These are phyloP conservation scores for Mactra quadrangularis DNA, from an alignment of 1,140 invertebrate genomes.

Conservation along the genomic window DNA sequence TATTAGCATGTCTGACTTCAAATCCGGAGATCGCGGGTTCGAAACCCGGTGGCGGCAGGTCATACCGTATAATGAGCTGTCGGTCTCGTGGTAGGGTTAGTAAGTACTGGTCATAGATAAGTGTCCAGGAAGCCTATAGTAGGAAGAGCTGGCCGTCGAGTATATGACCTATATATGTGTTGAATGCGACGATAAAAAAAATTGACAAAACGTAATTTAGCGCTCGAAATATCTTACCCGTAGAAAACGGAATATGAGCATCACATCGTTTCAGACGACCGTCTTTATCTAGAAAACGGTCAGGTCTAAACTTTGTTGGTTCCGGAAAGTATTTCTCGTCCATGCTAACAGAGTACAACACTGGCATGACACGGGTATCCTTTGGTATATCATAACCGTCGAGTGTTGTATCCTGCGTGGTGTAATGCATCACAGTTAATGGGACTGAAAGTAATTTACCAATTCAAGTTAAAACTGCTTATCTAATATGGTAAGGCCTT, in stretches of 20 bases:
- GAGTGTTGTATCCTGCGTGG: slow-evolving; percentile 71
- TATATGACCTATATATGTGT: no score
- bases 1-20: no score
- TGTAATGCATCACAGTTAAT: slow-evolving; percentile 78
- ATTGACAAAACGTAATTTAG: no score
- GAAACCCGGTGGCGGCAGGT: no score
- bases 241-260: slow-evolving; percentile 70
- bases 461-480: no score
- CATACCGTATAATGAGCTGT: no score
- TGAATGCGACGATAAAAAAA: no score
- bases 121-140: no score
- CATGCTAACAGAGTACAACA: slow-evolving; percentile 78
- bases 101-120: no score
- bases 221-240: slow-evolving; percentile 37
- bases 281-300: slow-evolving; percentile 84
- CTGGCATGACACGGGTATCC: slow-evolving; percentile 78
- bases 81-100: no score
- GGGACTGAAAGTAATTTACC: slow-evolving; percentile 68
- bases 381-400: slow-evolving; percentile 79
- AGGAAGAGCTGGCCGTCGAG: no score
- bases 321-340: slow-evolving; percentile 86
- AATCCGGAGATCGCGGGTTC: no score
- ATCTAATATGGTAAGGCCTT: not conserved
- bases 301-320: slow-evolving; percentile 88
- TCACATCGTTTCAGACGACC: slow-evolving; percentile 70